Evolutionary conservation across 2,888 invertebrate species (phyloP), one percentile per base, ranked within the genome.

Genomic region (Ornithoptera priamus): DNA sequence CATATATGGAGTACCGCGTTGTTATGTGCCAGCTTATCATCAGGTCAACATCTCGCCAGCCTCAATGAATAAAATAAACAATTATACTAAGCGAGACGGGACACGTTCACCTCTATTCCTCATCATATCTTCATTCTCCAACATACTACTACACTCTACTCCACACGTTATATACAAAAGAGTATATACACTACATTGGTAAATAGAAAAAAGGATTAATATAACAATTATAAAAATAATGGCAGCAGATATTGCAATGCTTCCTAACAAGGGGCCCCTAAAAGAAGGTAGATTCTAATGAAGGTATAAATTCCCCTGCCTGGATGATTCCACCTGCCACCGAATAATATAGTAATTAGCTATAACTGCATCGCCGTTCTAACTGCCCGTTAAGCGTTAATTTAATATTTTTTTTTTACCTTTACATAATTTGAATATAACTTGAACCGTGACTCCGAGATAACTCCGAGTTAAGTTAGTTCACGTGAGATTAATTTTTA

Each of bases 281-380:
- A 67, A 56, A 18, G 18, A 58, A 59, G 46, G 39, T 82, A 84
- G 81, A 85, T 80, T 83, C 83, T 85, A 86, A 87, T 87, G 81
- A 80, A 79, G 76, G 80, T 85, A 87, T 85, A 86, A 85, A 85
- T 85, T 85, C 85, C 80, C 81, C 81, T 42, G 46, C 80, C 81
- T 75, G 75, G 77, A 75, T 74, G 60, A 36, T 30, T 24, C 62
- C 88, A 89, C 89, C 89, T 89, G 89, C 86, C 82, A 80, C 81
- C 83, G 80, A 82, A 85, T 81, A 82, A 81, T 81, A 79, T 76
- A 81, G 82, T 83, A 85, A 85, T 85, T 85, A 85, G 78, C 81
- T 79, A 80, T 81, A 80, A 82, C 81, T 81, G 80, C 75, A 72
- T 73, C 69, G 66, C 39, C 69, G 73, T 73, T 76, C 50, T 22